Evolutionary conservation across 2,888 invertebrate species (phyloP), one percentile per base, ranked within the genome.

Genomic region (Drymonia ruficornis): DNA sequence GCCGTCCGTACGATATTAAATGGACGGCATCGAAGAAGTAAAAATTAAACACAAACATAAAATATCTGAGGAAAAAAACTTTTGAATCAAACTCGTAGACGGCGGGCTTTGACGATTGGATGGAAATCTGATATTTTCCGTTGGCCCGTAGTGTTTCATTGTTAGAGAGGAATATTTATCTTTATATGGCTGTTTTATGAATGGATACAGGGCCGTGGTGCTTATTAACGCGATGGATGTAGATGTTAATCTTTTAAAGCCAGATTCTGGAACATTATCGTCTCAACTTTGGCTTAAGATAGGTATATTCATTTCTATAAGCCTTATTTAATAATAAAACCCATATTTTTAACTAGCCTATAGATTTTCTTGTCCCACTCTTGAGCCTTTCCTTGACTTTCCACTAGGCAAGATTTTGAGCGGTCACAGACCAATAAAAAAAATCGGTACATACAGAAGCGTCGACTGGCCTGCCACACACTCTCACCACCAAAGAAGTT

Each of bases 41-140:
- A 91, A 92, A 91, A 90, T 91, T 90, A 91, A 91, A 91, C 90
- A 89, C 85, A 84, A 81, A 86, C 87, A 91, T 90, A 91, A 91
- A 36, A 91, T 87, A 89, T 87, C 77, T 71, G 72, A 75, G 78
- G 76, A 82, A 87, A 83, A 87, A 86, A 84, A 84, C 83, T 78
- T 85, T 87, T 86, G 84, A 88, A 83, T 84, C 87, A 84, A 78
- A 80, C 78, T 77, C 76, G 75, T 71, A 72, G 67, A 47, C 76
- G 77, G 74, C 72, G 66, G 65, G 67, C 71, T 84, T 86, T 89
- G 88, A 87, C 83, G 85, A 86, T 83, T 81, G 77, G 78, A 82
- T 73, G 84, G 91, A 84, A 91, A 91, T 86, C 81, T 80, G 91
- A 91, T 91, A 91, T 87, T 87, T 86, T 83, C 78, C 72, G 77